A percentile compares a stretch with the other conserved stretches of the same genome.
Evolutionary conservation across 2,797 vertebrate species (phyloP).

Genomic region (Pangasius larnaudii): DNA sequence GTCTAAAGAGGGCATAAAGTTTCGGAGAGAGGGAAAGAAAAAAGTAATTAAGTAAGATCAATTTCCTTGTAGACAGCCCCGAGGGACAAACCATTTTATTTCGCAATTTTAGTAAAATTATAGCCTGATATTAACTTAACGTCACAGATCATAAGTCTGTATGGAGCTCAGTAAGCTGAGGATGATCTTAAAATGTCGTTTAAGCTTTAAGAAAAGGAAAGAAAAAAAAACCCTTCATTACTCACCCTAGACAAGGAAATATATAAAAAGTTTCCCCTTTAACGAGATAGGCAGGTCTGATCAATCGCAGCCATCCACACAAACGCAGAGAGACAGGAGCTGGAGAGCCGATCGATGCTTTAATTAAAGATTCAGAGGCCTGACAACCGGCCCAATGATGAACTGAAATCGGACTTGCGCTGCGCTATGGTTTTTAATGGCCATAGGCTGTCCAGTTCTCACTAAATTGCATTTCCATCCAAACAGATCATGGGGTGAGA

Average conservation of each 20-base stretch:
- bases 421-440: constrained; percentile 62
- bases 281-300: constrained; percentile 52
- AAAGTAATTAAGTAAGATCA: not conserved
- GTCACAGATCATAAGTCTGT: not conserved
- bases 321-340: constrained; percentile 61
- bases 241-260: constrained; percentile 23
- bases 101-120: not conserved
- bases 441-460: constrained; percentile 48
- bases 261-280: constrained; percentile 57
- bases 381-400: constrained; percentile 62
- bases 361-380: constrained; percentile 67
- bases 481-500: constrained; percentile 41
- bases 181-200: not conserved
- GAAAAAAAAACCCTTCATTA: not conserved
- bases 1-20: not conserved
- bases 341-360: constrained; percentile 66
- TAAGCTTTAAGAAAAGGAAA: not conserved
- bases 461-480: constrained; percentile 57
- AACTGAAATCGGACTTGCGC: constrained; percentile 65
- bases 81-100: not conserved
- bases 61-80: not conserved
- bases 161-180: not conserved
- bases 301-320: constrained; percentile 61
- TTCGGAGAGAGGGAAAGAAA: not conserved
- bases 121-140: not conserved